These are phyloP conservation scores for Criorhina ranunculi DNA, from an alignment of 2,888 invertebrate genomes.

Conservation along the genomic window DNA sequence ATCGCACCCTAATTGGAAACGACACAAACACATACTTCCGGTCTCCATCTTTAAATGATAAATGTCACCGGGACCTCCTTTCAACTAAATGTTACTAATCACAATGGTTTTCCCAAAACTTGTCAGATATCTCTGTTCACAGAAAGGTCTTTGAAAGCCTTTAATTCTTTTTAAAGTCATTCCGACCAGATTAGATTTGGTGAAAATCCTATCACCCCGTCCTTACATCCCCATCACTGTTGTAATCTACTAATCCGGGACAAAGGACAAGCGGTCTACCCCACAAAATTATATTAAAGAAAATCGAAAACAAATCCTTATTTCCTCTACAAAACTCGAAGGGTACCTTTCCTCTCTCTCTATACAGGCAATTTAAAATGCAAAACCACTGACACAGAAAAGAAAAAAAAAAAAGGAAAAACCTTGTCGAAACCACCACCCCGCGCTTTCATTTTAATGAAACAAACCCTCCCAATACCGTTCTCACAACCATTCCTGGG, in stretches of 20 bases:
- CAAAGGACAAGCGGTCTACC: slow-evolving; percentile 25
- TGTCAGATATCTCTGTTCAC: neutral
- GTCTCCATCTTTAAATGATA: neutral
- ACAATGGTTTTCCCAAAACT: too few relatives aligned
- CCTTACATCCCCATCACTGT: neutral
- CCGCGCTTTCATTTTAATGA: neutral
- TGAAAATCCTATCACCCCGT: slow-evolving; percentile 13
- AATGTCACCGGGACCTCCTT: too few relatives aligned
- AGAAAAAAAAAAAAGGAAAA: neutral
- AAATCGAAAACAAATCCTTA: slow-evolving; percentile 18
- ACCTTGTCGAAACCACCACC: neutral
- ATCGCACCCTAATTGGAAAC: too few relatives aligned
- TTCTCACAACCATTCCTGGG: slow-evolving; percentile 3
- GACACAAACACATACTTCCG: too few relatives aligned
- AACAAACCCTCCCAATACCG: neutral
- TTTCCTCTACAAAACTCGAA: neutral
- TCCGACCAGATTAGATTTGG: slow-evolving; percentile 12
- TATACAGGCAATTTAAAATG: slow-evolving; percentile 47
- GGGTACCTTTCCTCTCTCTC: slow-evolving; percentile 7
- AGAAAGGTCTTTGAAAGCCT: neutral
- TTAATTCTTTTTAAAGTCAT: neutral
- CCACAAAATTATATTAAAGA: slow-evolving; percentile 26
- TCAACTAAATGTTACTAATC: too few relatives aligned
- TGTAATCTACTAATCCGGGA: slow-evolving; percentile 29
- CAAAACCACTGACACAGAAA: slow-evolving; percentile 38